phyloP scores from a whole-genome alignment of 1,140 invertebrate genomes.

The Trichonephila clavipes region DNA sequence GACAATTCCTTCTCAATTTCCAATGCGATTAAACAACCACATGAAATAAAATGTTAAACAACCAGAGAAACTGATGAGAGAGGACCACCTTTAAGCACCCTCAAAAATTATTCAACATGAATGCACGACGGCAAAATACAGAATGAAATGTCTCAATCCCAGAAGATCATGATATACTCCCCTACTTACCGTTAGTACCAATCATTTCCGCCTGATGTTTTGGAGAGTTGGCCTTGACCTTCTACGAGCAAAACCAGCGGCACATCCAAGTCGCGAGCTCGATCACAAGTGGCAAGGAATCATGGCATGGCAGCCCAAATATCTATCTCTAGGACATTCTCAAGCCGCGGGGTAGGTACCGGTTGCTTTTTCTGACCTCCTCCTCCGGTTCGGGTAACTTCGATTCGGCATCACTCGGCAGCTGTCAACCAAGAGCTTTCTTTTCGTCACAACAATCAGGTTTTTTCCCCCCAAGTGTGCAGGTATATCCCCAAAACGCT shows the following conservation, averaged over 20 bases:
- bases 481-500: background rate
- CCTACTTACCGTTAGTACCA: background rate
- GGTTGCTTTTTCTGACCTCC: conserved; percentile 59
- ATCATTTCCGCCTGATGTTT: conserved; percentile 44
- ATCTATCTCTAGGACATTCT: conserved; percentile 46
- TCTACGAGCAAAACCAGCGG: background rate
- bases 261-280: background rate
- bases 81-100: background rate
- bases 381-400: background rate
- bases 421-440: background rate
- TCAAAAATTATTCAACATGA: background rate
- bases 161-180: background rate
- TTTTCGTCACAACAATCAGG: conserved; percentile 9
- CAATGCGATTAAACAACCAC: too few species aligned
- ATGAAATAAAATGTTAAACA: too few species aligned
- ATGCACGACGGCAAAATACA: background rate
- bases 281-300: conserved; percentile 5
- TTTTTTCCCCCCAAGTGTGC: background rate
- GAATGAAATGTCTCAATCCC: background rate
- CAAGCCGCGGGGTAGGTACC: conserved; percentile 5
- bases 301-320: conserved; percentile 14
- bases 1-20: background rate
- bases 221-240: conserved; percentile 52
- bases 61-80: too few species aligned
- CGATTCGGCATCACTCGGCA: background rate